Conservation (phyloP, 1,140 invertebrate genomes). For the Aphaenogaster rudis region DNA sequence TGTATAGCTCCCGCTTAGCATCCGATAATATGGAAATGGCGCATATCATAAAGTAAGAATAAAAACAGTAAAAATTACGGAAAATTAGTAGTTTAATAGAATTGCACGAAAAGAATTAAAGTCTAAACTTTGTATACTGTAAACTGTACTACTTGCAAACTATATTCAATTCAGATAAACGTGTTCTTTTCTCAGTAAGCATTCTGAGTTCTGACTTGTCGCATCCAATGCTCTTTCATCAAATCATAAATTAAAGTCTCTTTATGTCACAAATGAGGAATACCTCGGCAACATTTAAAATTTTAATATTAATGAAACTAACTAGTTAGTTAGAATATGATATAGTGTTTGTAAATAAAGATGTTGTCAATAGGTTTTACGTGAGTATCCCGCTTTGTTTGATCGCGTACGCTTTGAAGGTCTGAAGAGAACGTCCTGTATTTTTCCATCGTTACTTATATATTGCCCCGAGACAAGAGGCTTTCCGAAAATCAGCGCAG, state of each 20-base stretch:
- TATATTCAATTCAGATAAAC: slow-evolving; percentile 5
- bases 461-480: not conserved
- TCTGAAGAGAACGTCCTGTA: not conserved
- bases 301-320: not conserved
- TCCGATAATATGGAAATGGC: slow-evolving; percentile 6
- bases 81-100: not conserved
- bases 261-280: not conserved
- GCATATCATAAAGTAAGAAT: not conserved
- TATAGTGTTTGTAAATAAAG: not conserved
- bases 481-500: not conserved
- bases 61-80: not conserved
- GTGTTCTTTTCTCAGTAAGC: not conserved
- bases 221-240: not conserved
- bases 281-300: not conserved
- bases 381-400: not conserved
- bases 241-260: not conserved
- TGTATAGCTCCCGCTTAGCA: not conserved
- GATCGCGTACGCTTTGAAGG: not conserved
- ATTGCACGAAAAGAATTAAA: not conserved
- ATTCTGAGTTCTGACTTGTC: not conserved
- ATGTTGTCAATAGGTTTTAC: not conserved
- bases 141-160: not conserved
- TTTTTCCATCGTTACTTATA: not conserved
- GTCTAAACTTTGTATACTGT: not conserved
- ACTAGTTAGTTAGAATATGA: not conserved